phyloP scores from a whole-genome alignment of 2,797 vertebrate genomes.

The Poeciliopsis presidionis region DNA sequence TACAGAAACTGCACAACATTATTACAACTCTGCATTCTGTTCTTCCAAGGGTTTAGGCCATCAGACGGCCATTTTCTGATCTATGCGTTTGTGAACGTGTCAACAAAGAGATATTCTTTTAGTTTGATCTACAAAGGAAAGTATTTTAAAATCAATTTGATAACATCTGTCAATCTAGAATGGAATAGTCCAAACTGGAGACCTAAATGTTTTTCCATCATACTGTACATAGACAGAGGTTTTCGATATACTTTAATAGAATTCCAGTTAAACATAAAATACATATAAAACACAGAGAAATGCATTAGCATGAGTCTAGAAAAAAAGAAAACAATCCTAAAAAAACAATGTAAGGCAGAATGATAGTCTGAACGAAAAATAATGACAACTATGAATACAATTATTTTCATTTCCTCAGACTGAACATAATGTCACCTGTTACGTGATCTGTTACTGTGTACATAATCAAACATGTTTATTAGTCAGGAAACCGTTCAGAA shows the following conservation, averaged over 20 bases:
- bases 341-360: neutral
- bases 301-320: neutral
- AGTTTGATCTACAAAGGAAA: neutral
- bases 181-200: neutral
- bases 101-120: neutral
- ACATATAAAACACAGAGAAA: neutral
- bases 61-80: neutral
- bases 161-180: neutral
- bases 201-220: neutral
- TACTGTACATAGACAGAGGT: neutral
- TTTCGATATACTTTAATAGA: neutral
- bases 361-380: neutral
- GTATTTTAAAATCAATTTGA: neutral
- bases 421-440: neutral
- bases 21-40: conserved; percentile 35
- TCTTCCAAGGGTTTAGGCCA: neutral
- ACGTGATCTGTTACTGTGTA: neutral
- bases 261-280: neutral
- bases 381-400: neutral
- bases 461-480: neutral
- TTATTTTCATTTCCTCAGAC: neutral
- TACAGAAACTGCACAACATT: conserved; percentile 76
- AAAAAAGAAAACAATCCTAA: neutral
- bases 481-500: neutral
- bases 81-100: neutral